phyloP scores from a whole-genome alignment of 1,140 invertebrate species.

The Yoshiicerus persimilis region DNA sequence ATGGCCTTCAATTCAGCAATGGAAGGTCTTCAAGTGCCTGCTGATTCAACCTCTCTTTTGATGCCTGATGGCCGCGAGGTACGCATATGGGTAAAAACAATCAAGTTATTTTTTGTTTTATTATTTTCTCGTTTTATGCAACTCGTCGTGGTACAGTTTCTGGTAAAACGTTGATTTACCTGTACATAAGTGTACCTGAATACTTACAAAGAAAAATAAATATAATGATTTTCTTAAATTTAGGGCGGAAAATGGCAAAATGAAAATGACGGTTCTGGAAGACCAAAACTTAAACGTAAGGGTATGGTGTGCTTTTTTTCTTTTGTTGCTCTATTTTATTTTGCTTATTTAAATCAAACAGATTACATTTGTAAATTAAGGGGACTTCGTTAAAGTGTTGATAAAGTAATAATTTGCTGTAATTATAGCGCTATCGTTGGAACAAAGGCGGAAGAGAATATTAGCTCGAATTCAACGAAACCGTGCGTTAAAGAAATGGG shows the following conservation, averaged over 20 bases:
- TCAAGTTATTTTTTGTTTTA: constrained; percentile 16
- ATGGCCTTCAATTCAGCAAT: constrained; percentile 56
- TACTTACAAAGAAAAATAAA: too few relatives aligned
- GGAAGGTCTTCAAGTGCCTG: constrained; percentile 51
- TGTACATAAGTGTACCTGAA: too few relatives aligned
- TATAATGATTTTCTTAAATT: not conserved
- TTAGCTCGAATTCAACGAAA: constrained; percentile 38
- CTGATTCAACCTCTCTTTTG: constrained; percentile 41
- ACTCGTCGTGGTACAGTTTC: too few relatives aligned
- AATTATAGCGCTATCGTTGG: constrained; percentile 16
- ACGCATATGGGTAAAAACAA: constrained; percentile 26
- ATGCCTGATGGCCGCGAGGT: constrained; percentile 37
- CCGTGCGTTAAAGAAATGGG: constrained; percentile 40
- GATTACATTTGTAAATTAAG: not conserved
- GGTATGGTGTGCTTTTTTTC: not conserved
- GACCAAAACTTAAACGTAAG: constrained; percentile 33
- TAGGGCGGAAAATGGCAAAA: constrained; percentile 42
- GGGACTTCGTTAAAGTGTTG: not conserved
- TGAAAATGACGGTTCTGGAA: constrained; percentile 24
- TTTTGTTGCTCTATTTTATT: not conserved
- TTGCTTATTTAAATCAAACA: not conserved
- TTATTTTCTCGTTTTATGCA: not conserved
- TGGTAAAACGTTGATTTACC: too few relatives aligned
- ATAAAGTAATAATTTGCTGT: not conserved
- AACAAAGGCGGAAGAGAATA: constrained; percentile 37